These are phyloP conservation scores for Callaeas wilsoni DNA, from an alignment of 2,113 vertebrate species.

Conservation along the genomic window DNA sequence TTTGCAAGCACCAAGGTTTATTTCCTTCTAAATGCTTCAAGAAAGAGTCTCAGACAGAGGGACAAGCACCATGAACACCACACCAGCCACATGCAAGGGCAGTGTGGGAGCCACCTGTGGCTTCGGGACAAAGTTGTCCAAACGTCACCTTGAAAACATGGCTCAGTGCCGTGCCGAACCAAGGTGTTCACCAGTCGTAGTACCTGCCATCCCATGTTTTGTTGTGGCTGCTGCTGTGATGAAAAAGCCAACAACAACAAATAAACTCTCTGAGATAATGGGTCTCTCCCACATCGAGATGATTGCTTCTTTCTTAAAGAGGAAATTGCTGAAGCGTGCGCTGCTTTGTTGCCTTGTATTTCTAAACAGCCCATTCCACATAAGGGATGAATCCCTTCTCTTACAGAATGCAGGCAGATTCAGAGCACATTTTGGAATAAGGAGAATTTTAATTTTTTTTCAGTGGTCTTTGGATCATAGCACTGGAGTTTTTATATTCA, in stretches of 20 bases:
- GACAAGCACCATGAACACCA: accelerated
- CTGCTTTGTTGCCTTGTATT: background rate
- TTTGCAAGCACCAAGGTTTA: background rate
- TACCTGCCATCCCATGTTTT: background rate
- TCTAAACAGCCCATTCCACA: background rate
- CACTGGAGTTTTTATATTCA: background rate
- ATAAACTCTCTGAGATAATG: background rate
- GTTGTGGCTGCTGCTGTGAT: background rate
- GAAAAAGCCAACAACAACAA: background rate
- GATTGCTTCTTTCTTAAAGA: background rate
- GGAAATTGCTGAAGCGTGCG: background rate
- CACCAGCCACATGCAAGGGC: accelerated
- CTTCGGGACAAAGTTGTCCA: background rate
- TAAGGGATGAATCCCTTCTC: background rate
- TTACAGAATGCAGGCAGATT: background rate
- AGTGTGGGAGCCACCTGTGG: accelerated
- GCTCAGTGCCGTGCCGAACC: accelerated
- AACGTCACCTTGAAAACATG: accelerated
- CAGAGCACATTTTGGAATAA: background rate
- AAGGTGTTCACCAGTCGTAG: accelerated
- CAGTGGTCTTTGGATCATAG: background rate
- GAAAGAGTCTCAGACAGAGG: background rate
- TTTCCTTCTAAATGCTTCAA: background rate
- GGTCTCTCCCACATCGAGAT: background rate
- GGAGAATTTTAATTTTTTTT: background rate